phyloP scores from a whole-genome alignment of 2,888 invertebrate genomes.

The Ischnus inquisitorius region DNA sequence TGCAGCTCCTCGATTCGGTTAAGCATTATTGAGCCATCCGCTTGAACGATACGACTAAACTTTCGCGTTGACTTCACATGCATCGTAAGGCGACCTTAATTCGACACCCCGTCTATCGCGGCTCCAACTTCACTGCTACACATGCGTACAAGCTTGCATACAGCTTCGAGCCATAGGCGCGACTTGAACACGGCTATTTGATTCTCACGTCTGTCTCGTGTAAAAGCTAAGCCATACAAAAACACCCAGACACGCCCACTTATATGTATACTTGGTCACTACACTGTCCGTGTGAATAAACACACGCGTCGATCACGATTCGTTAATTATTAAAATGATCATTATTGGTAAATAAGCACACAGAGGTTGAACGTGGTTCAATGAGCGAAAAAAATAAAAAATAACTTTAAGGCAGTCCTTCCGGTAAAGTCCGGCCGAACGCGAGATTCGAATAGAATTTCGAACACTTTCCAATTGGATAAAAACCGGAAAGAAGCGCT shows the following conservation, averaged over 20 bases:
- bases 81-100: conserved; percentile 6
- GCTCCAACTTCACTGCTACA: background rate
- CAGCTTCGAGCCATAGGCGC: background rate
- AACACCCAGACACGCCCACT: background rate
- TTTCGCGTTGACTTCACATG: background rate
- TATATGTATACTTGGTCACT: background rate
- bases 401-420: no score
- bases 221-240: background rate
- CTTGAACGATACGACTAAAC: background rate
- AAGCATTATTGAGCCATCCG: conserved; percentile 19
- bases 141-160: background rate
- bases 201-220: conserved; percentile 5
- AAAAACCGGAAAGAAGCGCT: no score
- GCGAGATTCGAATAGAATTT: no score
- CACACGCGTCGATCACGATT: background rate
- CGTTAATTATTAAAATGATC: background rate
- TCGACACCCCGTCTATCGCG: background rate
- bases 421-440: no score
- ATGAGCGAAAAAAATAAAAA: background rate
- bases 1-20: conserved; percentile 23
- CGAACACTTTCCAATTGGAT: no score
- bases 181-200: background rate
- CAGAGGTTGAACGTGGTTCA: conserved; percentile 2
- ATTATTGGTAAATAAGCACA: conserved; percentile 14
- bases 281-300: background rate